Evolutionary conservation across 2,797 vertebrate genomes (phyloP), one percentile per base, ranked within the genome.

Genomic region (Notamacropus eugenii): DNA sequence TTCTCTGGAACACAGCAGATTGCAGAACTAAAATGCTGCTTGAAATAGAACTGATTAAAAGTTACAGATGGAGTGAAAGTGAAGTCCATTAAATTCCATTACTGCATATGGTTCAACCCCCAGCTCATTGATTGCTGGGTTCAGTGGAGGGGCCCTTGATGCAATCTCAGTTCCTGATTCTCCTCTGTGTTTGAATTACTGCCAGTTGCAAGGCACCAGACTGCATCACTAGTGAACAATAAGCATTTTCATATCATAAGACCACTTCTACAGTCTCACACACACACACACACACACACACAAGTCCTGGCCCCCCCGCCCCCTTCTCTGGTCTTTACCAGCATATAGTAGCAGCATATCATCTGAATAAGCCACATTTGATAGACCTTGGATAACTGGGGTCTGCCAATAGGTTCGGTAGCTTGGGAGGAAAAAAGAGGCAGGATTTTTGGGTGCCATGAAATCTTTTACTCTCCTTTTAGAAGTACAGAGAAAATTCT

Each of bases 61-160:
- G 46, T 95, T 96, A 95, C 27, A 96, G 56, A 92, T 91, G 82
- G 82, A 74, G 4, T 91, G 50, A 95, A 96, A 97, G 54, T 54
- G 29, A 94, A 94, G 90, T 90, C 87, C 93, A 58, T 92, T 95
- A 52, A 87, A 92, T 92, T 91, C 67, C 28, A 62, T 90, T 57
- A 82, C 90, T 62, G 95, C 87, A 58, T 54, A 59, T 52, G 82
- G 57, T 92, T 87, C 91, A 74, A 93, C 2, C 90, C 93, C 90
- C 40, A 91, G 50, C 87, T 91, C 74, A 16, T 0, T 58, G 92
- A 92, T 40, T 46, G 19, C 91, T 82, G 56, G 56, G 90, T 16
- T 1, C 87, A 82, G 92, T 90, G 58, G 82, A 96, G 54, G 55
- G 95, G 55, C 19, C 22, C 74, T 4, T 55, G 92, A 94, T 55